Percentiles rank a stretch among this genome's conserved stretches.
Evolutionary conservation across 2,113 vertebrate species (phyloP).

Genomic region (Pterocles burchelli): DNA sequence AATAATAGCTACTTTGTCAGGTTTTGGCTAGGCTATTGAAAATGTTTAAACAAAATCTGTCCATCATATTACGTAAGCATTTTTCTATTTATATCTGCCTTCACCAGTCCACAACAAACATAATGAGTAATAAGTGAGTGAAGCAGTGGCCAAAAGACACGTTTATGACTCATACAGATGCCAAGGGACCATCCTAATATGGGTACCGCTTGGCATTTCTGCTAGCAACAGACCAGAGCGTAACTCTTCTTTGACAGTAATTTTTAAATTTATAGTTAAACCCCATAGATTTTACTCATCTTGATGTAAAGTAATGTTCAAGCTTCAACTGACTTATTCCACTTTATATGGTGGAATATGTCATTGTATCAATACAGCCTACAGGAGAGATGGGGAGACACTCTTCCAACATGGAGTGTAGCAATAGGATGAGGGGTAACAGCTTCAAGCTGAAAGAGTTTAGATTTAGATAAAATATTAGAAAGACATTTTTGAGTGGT

Average conservation of each 20-base stretch:
- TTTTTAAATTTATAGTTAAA: constrained; percentile 24
- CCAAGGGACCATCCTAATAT: constrained; percentile 55
- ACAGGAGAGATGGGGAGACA: too few relatives aligned
- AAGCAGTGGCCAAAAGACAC: constrained; percentile 59
- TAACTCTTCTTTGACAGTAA: background rate
- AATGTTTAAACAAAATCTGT: constrained; percentile 50
- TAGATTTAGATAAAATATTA: too few relatives aligned
- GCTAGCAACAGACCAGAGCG: background rate
- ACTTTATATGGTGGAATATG: background rate
- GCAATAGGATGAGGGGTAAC: too few relatives aligned
- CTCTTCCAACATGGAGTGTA: too few relatives aligned
- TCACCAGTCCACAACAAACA: constrained; percentile 37
- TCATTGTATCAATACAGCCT: too few relatives aligned
- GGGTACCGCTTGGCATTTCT: constrained; percentile 41
- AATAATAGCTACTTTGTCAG: constrained; percentile 33
- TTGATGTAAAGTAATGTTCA: background rate
- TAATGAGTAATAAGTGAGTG: constrained; percentile 53
- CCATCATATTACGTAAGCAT: constrained; percentile 24
- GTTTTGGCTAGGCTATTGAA: constrained; percentile 12
- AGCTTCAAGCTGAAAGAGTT: too few relatives aligned
- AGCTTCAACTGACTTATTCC: background rate
- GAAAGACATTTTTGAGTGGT: too few relatives aligned
- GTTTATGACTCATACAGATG: constrained; percentile 54
- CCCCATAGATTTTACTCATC: background rate
- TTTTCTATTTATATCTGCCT: constrained; percentile 64